These are phyloP conservation scores for Megaptera novaeangliae DNA, from an alignment of 2,113 vertebrate genomes.

Conservation along the genomic window DNA sequence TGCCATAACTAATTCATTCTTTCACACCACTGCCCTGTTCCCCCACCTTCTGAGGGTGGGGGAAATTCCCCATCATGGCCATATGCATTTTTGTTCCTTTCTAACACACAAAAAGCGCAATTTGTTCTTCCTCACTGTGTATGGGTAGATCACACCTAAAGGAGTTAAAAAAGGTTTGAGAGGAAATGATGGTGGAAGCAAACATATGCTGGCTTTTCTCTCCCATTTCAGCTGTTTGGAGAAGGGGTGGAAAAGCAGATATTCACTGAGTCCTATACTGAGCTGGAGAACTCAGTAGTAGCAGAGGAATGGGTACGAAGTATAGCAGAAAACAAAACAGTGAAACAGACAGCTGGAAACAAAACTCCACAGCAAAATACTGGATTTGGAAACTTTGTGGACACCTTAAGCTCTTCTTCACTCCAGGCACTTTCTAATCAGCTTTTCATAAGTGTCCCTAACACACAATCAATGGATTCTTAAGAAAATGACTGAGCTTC, in stretches of 20 bases:
- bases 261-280: not conserved
- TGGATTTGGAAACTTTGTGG: not conserved
- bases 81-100: constrained; percentile 48
- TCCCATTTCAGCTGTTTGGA: not conserved
- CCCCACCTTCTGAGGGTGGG: constrained; percentile 47
- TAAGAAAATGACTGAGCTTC: constrained; percentile 23
- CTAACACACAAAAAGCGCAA: constrained; percentile 64
- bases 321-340: constrained; percentile 14
- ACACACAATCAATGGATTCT: constrained; percentile 4
- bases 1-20: constrained; percentile 84
- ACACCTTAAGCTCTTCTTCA: not conserved
- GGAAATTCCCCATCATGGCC: constrained; percentile 22
- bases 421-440: not conserved
- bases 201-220: not conserved
- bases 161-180: constrained; percentile 23
- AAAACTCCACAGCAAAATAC: not conserved
- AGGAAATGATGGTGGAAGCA: not conserved
- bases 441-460: not conserved
- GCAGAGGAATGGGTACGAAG: not conserved
- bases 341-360: not conserved
- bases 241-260: not conserved
- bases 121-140: not conserved
- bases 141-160: not conserved
- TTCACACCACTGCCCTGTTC: constrained; percentile 75
- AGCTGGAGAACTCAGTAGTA: not conserved